Percentiles rank a stretch among this genome's conserved stretches.
phyloP scores from a whole-genome alignment of 2,888 invertebrate species.

The Altica lythri region DNA sequence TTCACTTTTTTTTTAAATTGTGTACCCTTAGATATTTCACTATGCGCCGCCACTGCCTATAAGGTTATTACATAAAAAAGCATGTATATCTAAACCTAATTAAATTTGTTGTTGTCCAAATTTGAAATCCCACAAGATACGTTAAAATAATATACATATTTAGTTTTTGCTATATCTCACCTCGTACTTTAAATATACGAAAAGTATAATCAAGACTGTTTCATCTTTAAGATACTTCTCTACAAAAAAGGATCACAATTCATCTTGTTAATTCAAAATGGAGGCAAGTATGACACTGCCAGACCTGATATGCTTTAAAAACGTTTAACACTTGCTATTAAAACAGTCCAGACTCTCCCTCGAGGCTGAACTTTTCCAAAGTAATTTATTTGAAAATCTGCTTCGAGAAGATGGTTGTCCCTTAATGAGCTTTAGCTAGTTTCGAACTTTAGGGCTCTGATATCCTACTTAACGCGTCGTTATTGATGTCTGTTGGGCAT shows the following conservation, averaged over 20 bases:
- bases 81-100: too few relatives aligned
- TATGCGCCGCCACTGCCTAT: too few relatives aligned
- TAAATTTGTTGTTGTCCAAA: too few relatives aligned
- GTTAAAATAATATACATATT: too few relatives aligned
- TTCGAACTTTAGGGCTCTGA: constrained; percentile 32
- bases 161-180: too few relatives aligned
- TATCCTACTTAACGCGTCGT: constrained; percentile 46
- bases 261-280: constrained; percentile 29
- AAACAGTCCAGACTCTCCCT: constrained; percentile 25
- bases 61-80: too few relatives aligned
- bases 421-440: constrained; percentile 42
- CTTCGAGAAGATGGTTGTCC: constrained; percentile 36
- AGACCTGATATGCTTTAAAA: constrained; percentile 28
- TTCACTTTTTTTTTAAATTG: too few relatives aligned
- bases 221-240: background rate
- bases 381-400: constrained; percentile 36
- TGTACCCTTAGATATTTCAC: too few relatives aligned
- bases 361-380: constrained; percentile 31
- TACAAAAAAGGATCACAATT: constrained; percentile 21
- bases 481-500: constrained; percentile 32
- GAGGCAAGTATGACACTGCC: constrained; percentile 28
- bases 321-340: constrained; percentile 34
- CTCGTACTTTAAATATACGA: too few relatives aligned
- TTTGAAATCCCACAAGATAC: too few relatives aligned
- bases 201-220: too few relatives aligned